Evolutionary conservation across 2,797 vertebrate genomes (phyloP).

Genomic region (Chiropotes sagulatus): DNA sequence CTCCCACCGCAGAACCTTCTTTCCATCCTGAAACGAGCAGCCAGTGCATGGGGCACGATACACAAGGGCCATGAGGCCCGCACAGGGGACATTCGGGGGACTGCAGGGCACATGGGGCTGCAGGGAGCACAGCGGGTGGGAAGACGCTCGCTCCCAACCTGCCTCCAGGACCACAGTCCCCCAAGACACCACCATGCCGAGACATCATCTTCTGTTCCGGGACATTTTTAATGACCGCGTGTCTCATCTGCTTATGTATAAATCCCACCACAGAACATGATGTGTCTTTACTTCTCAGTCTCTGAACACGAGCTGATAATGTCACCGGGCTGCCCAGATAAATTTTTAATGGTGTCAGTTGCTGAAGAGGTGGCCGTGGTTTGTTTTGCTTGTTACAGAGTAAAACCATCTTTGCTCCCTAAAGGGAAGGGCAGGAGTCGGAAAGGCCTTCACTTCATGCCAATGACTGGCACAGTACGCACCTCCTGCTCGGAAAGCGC

Average conservation of each 20-base stretch:
- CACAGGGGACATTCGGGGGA: rapidly evolving
- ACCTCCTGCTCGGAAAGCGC: not conserved
- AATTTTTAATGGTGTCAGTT: not conserved
- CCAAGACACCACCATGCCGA: rapidly evolving
- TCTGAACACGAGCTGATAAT: not conserved
- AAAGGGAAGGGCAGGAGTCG: rapidly evolving
- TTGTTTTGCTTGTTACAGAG: not conserved
- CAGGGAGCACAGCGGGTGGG: rapidly evolving
- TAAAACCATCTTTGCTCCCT: not conserved
- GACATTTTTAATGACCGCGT: not conserved
- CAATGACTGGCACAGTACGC: rapidly evolving
- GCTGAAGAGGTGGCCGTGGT: not conserved
- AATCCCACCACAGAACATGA: not conserved
- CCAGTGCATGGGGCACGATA: rapidly evolving
- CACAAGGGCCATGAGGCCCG: too few relatives aligned
- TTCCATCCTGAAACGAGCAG: not conserved
- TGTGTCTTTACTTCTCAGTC: not conserved
- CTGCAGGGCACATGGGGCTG: not conserved
- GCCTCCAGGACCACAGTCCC: not conserved
- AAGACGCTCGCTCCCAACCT: not conserved
- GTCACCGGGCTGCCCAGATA: slow-evolving; percentile 38
- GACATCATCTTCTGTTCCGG: not conserved
- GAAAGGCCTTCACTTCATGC: rapidly evolving
- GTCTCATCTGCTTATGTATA: not conserved
- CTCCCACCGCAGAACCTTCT: rapidly evolving